A percentile compares a stretch with the other conserved stretches of the same genome.
Evolutionary conservation across 2,888 invertebrate genomes (phyloP).

Genomic region (Ormyrus nitidulus): DNA sequence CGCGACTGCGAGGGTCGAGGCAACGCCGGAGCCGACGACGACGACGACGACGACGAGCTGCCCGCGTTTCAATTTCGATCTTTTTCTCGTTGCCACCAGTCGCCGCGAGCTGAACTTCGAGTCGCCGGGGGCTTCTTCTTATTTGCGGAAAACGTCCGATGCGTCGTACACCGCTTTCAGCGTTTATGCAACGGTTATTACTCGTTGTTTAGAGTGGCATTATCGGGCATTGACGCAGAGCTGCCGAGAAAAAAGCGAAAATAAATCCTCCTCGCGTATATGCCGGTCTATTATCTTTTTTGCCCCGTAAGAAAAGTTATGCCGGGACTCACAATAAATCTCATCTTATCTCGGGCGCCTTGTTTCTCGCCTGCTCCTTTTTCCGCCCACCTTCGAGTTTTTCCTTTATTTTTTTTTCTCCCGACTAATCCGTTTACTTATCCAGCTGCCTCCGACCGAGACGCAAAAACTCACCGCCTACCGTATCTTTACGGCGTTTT

Average conservation of each 20-base stretch:
- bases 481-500: not conserved
- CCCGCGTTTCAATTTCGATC: not conserved
- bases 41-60: too few species aligned
- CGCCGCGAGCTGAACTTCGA: not conserved
- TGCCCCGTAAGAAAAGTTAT: slow-evolving; percentile 30
- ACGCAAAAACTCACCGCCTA: slow-evolving; percentile 28
- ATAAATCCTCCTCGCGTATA: slow-evolving; percentile 5
- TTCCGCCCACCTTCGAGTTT: slow-evolving; percentile 15
- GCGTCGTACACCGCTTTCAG: too few species aligned
- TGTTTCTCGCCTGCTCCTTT: slow-evolving; percentile 19
- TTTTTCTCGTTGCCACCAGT: not conserved
- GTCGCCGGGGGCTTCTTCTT: not conserved
- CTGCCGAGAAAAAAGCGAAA: slow-evolving; percentile 8
- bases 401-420: slow-evolving; percentile 12
- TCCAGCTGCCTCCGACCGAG: slow-evolving; percentile 16
- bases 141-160: not conserved
- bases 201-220: too few species aligned
- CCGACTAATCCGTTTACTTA: slow-evolving; percentile 41
- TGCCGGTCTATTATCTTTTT: slow-evolving; percentile 9
- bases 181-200: too few species aligned
- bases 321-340: slow-evolving; percentile 37
- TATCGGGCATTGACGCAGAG: too few species aligned
- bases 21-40: not conserved
- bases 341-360: slow-evolving; percentile 41
- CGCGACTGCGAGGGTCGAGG: slow-evolving; percentile 13